Conservation (phyloP, 2,888 invertebrate species). For the Scelioninae gen. 2 region DNA sequence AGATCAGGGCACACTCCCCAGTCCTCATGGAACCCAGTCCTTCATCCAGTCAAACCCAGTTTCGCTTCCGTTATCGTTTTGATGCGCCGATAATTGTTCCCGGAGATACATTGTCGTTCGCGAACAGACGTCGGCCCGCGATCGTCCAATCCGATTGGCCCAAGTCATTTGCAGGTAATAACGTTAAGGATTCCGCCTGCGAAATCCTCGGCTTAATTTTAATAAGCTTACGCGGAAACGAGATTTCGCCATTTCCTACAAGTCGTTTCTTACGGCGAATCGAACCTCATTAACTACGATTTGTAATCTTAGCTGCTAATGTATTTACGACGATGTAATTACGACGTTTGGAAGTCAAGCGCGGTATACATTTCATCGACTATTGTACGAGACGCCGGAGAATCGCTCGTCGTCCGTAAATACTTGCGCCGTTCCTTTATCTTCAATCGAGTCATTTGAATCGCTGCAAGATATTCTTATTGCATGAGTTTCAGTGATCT, state of each 20-base stretch:
- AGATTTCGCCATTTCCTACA: conserved; percentile 8
- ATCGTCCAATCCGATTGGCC: conserved; percentile 13
- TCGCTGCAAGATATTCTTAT: too few species aligned
- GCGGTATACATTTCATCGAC: not conserved
- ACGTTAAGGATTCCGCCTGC: conserved; percentile 8
- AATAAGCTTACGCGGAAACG: conserved; percentile 38
- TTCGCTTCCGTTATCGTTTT: too few species aligned
- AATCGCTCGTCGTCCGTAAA: too few species aligned
- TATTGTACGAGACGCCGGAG: not conserved
- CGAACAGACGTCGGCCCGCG: not conserved
- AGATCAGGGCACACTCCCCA: too few species aligned
- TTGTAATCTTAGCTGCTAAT: conserved; percentile 7
- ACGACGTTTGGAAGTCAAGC: not conserved
- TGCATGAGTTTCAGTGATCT: too few species aligned
- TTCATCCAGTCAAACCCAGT: too few species aligned
- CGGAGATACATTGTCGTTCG: not conserved
- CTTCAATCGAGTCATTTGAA: too few species aligned
- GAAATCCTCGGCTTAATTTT: conserved; percentile 26
- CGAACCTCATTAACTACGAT: conserved; percentile 15
- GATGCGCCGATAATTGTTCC: too few species aligned
- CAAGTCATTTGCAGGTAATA: conserved; percentile 22
- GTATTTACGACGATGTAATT: conserved; percentile 1
- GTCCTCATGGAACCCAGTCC: too few species aligned
- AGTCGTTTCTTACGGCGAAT: conserved; percentile 2
- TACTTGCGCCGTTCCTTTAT: too few species aligned